phyloP scores from a whole-genome alignment of 2,888 invertebrate species.

The Drosophila monieri region DNA sequence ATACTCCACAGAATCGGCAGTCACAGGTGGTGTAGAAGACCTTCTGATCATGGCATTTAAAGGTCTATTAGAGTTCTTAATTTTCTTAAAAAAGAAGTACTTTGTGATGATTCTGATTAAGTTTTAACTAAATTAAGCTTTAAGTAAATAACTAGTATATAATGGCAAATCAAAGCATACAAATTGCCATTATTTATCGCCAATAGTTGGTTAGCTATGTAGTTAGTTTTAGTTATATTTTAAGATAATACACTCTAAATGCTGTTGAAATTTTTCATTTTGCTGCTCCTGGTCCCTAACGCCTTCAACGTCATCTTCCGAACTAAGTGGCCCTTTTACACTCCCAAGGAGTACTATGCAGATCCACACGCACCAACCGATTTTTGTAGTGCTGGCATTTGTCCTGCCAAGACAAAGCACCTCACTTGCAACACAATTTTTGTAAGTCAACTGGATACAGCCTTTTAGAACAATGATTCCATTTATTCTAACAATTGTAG shows the following conservation, averaged over 20 bases:
- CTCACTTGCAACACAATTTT: constrained; percentile 28
- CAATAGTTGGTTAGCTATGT: background rate
- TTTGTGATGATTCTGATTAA: background rate
- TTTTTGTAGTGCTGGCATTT: constrained; percentile 27
- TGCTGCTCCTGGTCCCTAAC: background rate
- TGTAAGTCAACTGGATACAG: constrained; percentile 35
- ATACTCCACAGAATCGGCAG: constrained; percentile 6
- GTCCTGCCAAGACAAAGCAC: constrained; percentile 18
- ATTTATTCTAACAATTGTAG: constrained; percentile 8
- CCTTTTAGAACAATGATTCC: too few species aligned
- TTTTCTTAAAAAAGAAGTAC: background rate
- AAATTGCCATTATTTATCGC: background rate
- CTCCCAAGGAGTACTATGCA: background rate
- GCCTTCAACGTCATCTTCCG: background rate
- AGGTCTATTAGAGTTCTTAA: background rate
- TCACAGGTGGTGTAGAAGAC: constrained; percentile 10
- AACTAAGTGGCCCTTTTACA: background rate
- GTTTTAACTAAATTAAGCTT: background rate
- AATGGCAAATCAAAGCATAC: background rate
- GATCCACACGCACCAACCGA: background rate
- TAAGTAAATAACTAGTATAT: background rate
- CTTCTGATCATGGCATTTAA: background rate
- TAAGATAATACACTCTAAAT: too few species aligned
- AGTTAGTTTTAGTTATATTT: too few species aligned
- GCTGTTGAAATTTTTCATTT: constrained; percentile 3